A percentile compares a stretch with the other conserved stretches of the same genome.
Conservation (phyloP, 2,888 invertebrate species). For the Vanessa cardui region DNA sequence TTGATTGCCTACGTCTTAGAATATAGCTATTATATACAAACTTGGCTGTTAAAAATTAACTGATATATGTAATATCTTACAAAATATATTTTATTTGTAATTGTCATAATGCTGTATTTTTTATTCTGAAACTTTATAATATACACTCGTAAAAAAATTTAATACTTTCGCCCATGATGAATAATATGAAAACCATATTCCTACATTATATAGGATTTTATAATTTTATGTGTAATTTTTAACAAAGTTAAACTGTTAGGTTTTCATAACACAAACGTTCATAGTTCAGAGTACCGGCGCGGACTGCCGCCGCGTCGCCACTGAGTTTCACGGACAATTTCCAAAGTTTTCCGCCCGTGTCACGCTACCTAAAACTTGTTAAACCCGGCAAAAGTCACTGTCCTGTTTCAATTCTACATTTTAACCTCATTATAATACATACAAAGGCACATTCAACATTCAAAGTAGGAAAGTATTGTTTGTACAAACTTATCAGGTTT, state of each 20-base stretch:
- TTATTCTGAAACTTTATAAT: too few relatives aligned
- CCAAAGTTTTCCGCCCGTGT: slow-evolving; percentile 60
- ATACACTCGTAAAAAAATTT: too few relatives aligned
- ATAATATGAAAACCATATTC: too few relatives aligned
- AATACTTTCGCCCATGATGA: too few relatives aligned
- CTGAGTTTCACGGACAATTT: slow-evolving; percentile 55
- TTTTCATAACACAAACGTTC: slow-evolving; percentile 1
- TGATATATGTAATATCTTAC: too few relatives aligned
- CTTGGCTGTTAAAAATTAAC: too few relatives aligned
- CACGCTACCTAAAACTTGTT: slow-evolving; percentile 52
- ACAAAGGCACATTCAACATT: neutral
- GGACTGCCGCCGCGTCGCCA: slow-evolving; percentile 66
- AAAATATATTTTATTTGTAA: too few relatives aligned
- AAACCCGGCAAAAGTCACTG: slow-evolving; percentile 39
- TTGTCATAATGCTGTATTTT: too few relatives aligned
- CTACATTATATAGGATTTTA: neutral
- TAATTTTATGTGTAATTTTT: neutral
- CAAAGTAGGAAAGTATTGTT: neutral
- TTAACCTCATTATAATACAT: neutral
- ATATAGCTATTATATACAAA: too few relatives aligned
- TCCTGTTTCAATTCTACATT: slow-evolving; percentile 26
- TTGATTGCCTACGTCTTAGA: too few relatives aligned
- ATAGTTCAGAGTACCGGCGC: slow-evolving; percentile 61
- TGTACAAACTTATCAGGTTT: neutral
- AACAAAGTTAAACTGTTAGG: neutral